Evolutionary conservation across 2,888 invertebrate genomes (phyloP).

Genomic region (Mesochorus sp.): DNA sequence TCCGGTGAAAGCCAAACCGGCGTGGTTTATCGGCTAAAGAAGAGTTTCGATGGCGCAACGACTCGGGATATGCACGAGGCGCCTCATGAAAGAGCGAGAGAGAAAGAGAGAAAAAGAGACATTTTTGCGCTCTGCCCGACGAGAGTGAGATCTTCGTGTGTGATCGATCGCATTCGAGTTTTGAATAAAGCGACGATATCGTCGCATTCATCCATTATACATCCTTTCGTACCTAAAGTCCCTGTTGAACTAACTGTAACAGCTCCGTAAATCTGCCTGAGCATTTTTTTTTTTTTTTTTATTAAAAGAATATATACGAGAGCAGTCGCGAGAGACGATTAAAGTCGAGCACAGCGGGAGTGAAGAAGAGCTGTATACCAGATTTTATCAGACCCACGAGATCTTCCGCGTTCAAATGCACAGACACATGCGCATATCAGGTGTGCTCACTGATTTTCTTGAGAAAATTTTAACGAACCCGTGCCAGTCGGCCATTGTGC

Average conservation of each 20-base stretch:
- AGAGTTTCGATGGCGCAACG: conserved; percentile 61
- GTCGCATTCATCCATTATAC: background rate
- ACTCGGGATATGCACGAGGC: background rate
- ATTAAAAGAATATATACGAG: too few species aligned
- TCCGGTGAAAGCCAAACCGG: conserved; percentile 59
- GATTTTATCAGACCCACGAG: background rate
- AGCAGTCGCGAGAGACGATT: background rate
- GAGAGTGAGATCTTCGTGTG: conserved; percentile 40
- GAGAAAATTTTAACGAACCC: background rate
- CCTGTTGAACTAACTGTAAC: conserved; percentile 23
- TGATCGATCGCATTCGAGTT: conserved; percentile 50
- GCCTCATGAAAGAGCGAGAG: too few species aligned
- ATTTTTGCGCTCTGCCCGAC: background rate
- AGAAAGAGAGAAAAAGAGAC: background rate
- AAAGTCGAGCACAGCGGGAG: conserved; percentile 14
- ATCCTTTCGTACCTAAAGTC: background rate
- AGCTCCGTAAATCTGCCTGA: background rate
- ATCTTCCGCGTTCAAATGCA: conserved; percentile 7
- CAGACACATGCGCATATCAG: too few species aligned
- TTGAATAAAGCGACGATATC: conserved; percentile 34
- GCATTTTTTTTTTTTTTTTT: too few species aligned
- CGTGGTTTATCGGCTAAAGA: conserved; percentile 59
- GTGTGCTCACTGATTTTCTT: too few species aligned
- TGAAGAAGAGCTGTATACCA: background rate
- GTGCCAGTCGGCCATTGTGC: too few species aligned